Evolutionary conservation across 2,113 vertebrate genomes (phyloP).

Genomic region (Herpetotheres cachinnans): DNA sequence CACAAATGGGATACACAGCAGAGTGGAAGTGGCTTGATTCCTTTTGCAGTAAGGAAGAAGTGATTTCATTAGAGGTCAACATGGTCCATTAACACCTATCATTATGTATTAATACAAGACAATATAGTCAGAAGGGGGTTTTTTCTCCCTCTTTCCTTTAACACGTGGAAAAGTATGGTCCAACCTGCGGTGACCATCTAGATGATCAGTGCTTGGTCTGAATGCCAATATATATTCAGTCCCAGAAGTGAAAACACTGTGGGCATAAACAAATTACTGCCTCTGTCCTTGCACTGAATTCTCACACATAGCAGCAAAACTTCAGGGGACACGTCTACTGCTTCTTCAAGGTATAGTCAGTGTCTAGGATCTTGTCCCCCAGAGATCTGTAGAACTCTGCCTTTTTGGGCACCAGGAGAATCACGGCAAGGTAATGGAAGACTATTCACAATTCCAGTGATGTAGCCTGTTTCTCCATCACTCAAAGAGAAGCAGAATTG

Average conservation of each 20-base stretch:
- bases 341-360: neutral
- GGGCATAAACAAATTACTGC: neutral
- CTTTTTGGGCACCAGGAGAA: neutral
- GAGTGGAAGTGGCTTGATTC: neutral
- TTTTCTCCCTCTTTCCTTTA: neutral
- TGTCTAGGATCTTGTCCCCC: neutral
- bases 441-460: neutral
- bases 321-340: neutral
- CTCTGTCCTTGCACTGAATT: neutral
- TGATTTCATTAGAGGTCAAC: neutral
- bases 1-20: neutral
- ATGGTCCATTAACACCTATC: neutral
- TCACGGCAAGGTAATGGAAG: neutral
- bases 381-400: neutral
- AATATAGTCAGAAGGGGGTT: neutral
- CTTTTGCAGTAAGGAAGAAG: neutral
- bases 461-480: neutral
- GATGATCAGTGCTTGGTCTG: neutral
- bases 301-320: neutral
- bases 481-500: neutral
- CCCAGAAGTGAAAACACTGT: neutral
- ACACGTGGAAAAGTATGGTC: too few relatives aligned
- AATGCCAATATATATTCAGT: neutral
- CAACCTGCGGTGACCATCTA: neutral
- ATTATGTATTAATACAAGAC: neutral